Evolutionary conservation across 2,888 invertebrate genomes (phyloP).

Genomic region (Bombylius major): DNA sequence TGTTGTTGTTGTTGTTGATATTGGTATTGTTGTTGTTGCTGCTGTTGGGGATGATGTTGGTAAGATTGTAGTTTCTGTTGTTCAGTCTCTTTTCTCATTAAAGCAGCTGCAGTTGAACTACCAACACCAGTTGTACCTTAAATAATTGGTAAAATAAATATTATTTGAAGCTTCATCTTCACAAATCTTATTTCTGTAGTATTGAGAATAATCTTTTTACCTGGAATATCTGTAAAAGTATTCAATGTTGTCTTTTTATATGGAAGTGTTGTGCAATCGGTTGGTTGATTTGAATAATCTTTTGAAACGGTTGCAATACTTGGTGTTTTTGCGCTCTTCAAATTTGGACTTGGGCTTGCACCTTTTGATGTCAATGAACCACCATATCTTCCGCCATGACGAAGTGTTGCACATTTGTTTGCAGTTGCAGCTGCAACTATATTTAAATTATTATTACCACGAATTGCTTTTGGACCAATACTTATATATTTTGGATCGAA

Average conservation of each 20-base stretch:
- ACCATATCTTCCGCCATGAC: conserved; percentile 36
- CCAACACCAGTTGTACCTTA: conserved; percentile 30
- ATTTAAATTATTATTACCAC: conserved; percentile 31
- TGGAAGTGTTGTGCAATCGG: conserved; percentile 28
- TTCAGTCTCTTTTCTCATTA: conserved; percentile 25
- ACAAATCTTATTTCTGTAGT: no score
- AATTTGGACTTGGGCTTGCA: conserved; percentile 32
- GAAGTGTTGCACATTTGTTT: conserved; percentile 35
- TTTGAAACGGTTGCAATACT: conserved; percentile 37
- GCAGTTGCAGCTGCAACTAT: conserved; percentile 28
- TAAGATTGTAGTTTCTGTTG: conserved; percentile 15
- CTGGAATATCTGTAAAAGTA: conserved; percentile 35
- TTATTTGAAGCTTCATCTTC: no score
- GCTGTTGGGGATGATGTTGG: conserved; percentile 13
- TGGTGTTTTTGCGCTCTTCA: conserved; percentile 36
- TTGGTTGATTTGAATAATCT: conserved; percentile 32
- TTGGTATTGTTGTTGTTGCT: conserved; percentile 13
- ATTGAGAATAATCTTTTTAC: conserved; percentile 6
- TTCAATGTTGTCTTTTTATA: conserved; percentile 27
- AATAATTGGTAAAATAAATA: no score
- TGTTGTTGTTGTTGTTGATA: conserved; percentile 13
- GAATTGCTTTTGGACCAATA: conserved; percentile 35
- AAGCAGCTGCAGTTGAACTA: conserved; percentile 24
- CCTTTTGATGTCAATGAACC: conserved; percentile 27
- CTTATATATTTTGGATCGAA: conserved; percentile 38